A percentile compares a stretch with the other conserved stretches of the same genome.
Conservation (phyloP, 2,113 vertebrate genomes). For the Glaucomys volans region DNA sequence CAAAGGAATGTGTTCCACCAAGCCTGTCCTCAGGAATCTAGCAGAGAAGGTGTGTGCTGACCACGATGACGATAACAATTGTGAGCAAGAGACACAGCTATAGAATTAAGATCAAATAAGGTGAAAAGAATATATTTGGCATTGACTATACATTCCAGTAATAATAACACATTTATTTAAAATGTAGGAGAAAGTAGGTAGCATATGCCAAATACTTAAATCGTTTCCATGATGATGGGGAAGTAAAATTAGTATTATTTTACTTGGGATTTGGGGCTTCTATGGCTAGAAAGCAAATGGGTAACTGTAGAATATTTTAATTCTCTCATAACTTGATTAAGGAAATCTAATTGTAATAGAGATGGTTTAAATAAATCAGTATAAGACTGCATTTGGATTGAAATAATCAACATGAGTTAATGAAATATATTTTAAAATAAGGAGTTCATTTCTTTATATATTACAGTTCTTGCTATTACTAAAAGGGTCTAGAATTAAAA, state of each 20-base stretch:
- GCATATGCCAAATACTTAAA: background rate
- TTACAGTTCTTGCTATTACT: background rate
- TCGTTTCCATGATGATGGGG: background rate
- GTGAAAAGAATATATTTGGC: background rate
- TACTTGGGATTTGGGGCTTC: background rate
- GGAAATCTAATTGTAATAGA: background rate
- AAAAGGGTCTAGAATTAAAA: background rate
- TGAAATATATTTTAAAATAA: background rate
- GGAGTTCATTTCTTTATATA: background rate
- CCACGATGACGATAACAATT: background rate
- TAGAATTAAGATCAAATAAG: conserved; percentile 2
- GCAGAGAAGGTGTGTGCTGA: background rate
- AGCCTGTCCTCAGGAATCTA: background rate
- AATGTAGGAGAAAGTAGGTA: background rate
- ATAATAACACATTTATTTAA: background rate
- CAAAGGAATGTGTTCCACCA: background rate
- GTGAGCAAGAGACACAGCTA: background rate
- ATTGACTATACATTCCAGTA: background rate
- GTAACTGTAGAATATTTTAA: background rate
- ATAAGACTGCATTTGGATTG: background rate
- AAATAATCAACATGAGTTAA: background rate
- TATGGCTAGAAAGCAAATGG: background rate
- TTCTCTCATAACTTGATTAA: background rate
- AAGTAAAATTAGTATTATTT: background rate
- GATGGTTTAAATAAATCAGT: background rate